These are phyloP conservation scores for Macquaria ambigua DNA, from an alignment of 2,113 vertebrate species.

Conservation along the genomic window DNA sequence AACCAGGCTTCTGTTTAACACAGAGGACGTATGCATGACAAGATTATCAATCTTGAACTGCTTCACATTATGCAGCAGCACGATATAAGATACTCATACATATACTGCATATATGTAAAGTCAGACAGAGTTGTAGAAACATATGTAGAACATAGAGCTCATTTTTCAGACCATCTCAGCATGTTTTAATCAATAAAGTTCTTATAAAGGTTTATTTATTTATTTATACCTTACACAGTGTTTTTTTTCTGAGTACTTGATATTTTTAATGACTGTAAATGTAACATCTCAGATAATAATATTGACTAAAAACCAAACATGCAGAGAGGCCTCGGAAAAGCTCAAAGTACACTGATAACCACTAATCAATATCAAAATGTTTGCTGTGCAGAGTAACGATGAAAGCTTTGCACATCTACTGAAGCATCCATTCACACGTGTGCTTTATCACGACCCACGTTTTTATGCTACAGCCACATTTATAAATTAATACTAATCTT, in stretches of 20 bases:
- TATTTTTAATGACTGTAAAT: background rate
- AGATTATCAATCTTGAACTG: slow-evolving; percentile 4
- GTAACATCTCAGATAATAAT: background rate
- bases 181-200: background rate
- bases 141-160: background rate
- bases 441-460: background rate
- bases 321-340: background rate
- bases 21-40: slow-evolving; percentile 23
- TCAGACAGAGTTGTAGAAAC: background rate
- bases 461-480: background rate
- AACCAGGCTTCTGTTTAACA: slow-evolving; percentile 31
- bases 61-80: background rate
- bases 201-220: background rate
- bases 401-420: slow-evolving; percentile 30
- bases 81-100: background rate
- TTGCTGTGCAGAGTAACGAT: slow-evolving; percentile 16
- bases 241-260: background rate
- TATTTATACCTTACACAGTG: background rate
- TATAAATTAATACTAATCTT: background rate
- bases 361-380: slow-evolving; percentile 54
- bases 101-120: background rate
- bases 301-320: slow-evolving; percentile 45
- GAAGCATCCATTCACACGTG: background rate
- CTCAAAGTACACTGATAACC: slow-evolving; percentile 50
- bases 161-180: background rate